Conservation (phyloP, 2,888 invertebrate species). For the Buathra laborator region DNA sequence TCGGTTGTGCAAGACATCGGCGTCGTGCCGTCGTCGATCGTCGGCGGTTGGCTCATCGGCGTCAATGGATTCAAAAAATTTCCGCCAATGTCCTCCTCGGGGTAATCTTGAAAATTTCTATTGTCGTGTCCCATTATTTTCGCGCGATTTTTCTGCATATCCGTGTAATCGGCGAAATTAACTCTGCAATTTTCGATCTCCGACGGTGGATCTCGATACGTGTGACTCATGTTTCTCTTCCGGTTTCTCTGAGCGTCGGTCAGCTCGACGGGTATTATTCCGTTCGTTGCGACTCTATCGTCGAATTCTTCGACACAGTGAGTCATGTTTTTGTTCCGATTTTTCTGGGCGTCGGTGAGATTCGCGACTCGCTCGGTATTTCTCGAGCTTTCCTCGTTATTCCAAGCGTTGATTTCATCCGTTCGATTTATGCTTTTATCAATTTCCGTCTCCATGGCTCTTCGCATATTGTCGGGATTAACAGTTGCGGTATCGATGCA, state of each 20-base stretch:
- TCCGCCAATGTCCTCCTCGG: constrained; percentile 2
- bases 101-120: constrained; percentile 58
- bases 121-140: constrained; percentile 68
- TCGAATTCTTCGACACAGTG: constrained; percentile 76
- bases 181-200: background rate
- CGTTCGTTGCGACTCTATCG: background rate
- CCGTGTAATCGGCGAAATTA: constrained; percentile 69
- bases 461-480: constrained; percentile 41
- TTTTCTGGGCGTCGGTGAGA: constrained; percentile 73
- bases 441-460: constrained; percentile 65
- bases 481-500: constrained; percentile 77
- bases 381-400: background rate
- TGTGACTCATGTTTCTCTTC: constrained; percentile 74
- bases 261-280: constrained; percentile 30
- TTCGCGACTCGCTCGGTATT: constrained; percentile 42
- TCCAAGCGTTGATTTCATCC: constrained; percentile 63
- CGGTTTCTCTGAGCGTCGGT: constrained; percentile 75
- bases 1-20: constrained; percentile 84
- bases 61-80: constrained; percentile 26
- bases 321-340: constrained; percentile 76
- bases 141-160: constrained; percentile 68
- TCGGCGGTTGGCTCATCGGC: constrained; percentile 10
- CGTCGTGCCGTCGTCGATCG: constrained; percentile 70
- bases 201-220: constrained; percentile 31
- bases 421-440: constrained; percentile 67